A percentile compares a stretch with the other conserved stretches of the same genome.
These are phyloP conservation scores for Laothoe populi DNA, from an alignment of 2,888 invertebrate genomes.

Conservation along the genomic window DNA sequence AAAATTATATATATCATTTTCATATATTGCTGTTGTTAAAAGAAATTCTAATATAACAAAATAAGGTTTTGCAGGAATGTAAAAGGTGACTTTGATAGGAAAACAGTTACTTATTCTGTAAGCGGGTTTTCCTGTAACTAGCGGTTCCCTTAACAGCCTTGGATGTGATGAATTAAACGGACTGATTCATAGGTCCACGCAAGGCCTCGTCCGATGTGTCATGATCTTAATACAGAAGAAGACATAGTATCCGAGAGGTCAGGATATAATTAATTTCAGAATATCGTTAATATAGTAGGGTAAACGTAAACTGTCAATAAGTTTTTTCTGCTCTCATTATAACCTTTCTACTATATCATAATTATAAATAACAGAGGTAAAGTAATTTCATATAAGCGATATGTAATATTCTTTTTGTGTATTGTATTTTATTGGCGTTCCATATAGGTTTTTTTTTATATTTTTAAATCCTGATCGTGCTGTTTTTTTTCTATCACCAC, in stretches of 20 bases:
- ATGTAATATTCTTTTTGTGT: too few relatives aligned
- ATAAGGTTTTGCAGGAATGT: not conserved
- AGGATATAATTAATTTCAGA: not conserved
- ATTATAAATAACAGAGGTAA: too few relatives aligned
- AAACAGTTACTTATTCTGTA: slow-evolving; percentile 5
- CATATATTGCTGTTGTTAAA: not conserved
- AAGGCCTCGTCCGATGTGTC: slow-evolving; percentile 14
- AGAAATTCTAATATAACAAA: not conserved
- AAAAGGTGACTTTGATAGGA: not conserved
- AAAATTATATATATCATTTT: not conserved
- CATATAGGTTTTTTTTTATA: too few relatives aligned
- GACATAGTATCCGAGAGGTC: not conserved
- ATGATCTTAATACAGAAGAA: slow-evolving; percentile 10
- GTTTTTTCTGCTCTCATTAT: too few relatives aligned
- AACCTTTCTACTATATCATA: too few relatives aligned
- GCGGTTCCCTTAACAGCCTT: slow-evolving; percentile 17
- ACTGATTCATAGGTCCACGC: slow-evolving; percentile 15
- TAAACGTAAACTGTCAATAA: too few relatives aligned
- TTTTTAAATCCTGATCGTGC: not conserved
- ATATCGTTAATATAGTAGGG: too few relatives aligned
- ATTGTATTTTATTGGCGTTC: too few relatives aligned
- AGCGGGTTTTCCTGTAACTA: not conserved
- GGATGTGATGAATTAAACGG: slow-evolving; percentile 13
- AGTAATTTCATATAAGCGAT: too few relatives aligned
- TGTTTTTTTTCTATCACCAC: not conserved